A percentile compares a stretch with the other conserved stretches of the same genome.
These are phyloP conservation scores for Enteromius paludinosus DNA, from an alignment of 2,797 vertebrate species.

Conservation along the genomic window DNA sequence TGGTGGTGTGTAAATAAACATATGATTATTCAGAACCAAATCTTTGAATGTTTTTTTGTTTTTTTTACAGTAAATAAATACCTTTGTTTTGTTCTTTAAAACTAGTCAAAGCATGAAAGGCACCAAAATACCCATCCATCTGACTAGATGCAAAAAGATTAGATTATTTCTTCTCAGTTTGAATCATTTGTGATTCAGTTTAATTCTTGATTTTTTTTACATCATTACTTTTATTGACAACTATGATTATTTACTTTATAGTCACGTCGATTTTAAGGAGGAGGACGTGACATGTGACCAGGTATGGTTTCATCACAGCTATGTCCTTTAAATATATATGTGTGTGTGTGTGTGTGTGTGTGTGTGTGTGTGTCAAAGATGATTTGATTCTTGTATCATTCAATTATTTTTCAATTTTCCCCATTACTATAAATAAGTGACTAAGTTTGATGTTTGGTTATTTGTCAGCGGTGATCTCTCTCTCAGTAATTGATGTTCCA, in stretches of 20 bases:
- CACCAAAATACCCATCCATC: not conserved
- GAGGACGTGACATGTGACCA: too few relatives aligned
- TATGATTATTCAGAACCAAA: not conserved
- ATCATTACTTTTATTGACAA: not conserved
- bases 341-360: too few relatives aligned
- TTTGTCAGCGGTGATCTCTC: constrained; percentile 4
- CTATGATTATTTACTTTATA: not conserved
- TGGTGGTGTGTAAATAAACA: not conserved
- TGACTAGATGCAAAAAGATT: not conserved
- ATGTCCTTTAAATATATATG: not conserved
- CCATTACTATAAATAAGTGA: not conserved
- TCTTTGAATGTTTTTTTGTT: not conserved
- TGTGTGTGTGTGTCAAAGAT: not conserved
- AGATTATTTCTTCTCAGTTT: not conserved
- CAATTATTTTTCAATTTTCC: not conserved
- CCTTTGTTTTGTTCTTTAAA: not conserved
- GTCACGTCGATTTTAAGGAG: not conserved
- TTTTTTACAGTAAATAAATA: not conserved
- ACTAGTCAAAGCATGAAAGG: not conserved
- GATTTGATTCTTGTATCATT: not conserved
- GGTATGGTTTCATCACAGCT: not conserved
- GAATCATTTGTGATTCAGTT: not conserved
- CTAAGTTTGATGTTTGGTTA: not conserved
- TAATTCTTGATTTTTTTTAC: too few relatives aligned
- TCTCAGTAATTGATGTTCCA: constrained; percentile 23